phyloP scores from a whole-genome alignment of 1,140 invertebrate genomes.

The Neomicropteryx cornuta region DNA sequence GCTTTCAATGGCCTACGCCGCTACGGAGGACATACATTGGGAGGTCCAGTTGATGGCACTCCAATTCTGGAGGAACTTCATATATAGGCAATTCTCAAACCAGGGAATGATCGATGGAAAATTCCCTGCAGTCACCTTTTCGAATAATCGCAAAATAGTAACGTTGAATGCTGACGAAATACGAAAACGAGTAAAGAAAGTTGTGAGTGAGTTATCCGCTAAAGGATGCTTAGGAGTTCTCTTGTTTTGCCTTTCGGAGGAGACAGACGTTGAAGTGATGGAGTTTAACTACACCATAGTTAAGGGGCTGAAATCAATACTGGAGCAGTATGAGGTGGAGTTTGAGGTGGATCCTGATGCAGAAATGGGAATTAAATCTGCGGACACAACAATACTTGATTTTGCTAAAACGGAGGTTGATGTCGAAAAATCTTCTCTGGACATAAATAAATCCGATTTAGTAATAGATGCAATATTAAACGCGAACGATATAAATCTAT shows the following conservation, averaged over 20 bases:
- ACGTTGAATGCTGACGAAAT: conserved; percentile 56
- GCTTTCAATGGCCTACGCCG: conserved; percentile 46
- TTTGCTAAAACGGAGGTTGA: conserved; percentile 11
- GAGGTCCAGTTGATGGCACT: conserved; percentile 62
- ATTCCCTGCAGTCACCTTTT: conserved; percentile 68
- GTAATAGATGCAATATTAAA: conserved; percentile 43
- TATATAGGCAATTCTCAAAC: conserved; percentile 49
- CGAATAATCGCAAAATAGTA: conserved; percentile 64
- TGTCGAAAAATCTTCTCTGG: conserved; percentile 12
- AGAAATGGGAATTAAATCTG: conserved; percentile 21
- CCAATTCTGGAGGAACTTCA: conserved; percentile 58
- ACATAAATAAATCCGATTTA: conserved; percentile 18
- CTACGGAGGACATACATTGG: conserved; percentile 63
- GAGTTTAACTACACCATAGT: conserved; percentile 46
- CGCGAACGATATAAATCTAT: conserved; percentile 43
- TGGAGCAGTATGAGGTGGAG: conserved; percentile 44
- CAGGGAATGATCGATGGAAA: conserved; percentile 70
- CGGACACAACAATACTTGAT: conserved; percentile 19
- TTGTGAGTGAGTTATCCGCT: conserved; percentile 49
- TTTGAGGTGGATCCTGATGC: conserved; percentile 29
- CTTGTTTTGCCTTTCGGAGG: conserved; percentile 50
- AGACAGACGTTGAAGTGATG: conserved; percentile 58
- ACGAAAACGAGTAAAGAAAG: conserved; percentile 50
- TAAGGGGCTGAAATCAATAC: conserved; percentile 41
- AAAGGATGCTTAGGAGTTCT: conserved; percentile 58